Evolutionary conservation across 2,113 vertebrate genomes (phyloP).

Genomic region (Menidia beryllina): DNA sequence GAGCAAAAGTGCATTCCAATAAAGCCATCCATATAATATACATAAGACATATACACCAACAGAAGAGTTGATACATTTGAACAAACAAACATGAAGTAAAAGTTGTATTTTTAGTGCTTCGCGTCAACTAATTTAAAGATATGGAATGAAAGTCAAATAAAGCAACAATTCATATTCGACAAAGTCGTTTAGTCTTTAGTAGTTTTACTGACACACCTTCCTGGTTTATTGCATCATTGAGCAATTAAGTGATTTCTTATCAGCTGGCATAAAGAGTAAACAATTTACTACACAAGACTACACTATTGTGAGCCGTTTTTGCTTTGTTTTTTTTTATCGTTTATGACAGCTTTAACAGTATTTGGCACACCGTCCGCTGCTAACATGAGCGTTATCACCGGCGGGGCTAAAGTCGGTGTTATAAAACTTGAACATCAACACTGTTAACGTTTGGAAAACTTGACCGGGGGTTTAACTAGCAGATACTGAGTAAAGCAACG

Average conservation of each 20-base stretch:
- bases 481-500: neutral
- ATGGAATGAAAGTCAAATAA: too few species aligned
- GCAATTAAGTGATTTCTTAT: neutral
- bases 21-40: too few species aligned
- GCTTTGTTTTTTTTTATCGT: neutral
- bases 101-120: too few species aligned
- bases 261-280: neutral
- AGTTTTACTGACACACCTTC: too few species aligned
- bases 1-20: too few species aligned
- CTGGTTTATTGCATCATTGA: neutral
- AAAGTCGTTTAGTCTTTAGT: too few species aligned
- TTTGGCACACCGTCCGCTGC: slow-evolving; percentile 4
- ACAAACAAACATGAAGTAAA: too few species aligned
- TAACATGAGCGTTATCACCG: slow-evolving; percentile 32
- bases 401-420: neutral
- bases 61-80: too few species aligned
- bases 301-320: neutral
- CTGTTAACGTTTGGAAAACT: neutral
- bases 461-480: neutral
- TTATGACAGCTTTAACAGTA: neutral
- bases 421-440: neutral
- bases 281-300: neutral
- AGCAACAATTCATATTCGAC: too few species aligned
- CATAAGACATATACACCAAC: too few species aligned
- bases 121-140: too few species aligned